phyloP scores from a whole-genome alignment of 2,888 invertebrate species.

The Emesis furor region DNA sequence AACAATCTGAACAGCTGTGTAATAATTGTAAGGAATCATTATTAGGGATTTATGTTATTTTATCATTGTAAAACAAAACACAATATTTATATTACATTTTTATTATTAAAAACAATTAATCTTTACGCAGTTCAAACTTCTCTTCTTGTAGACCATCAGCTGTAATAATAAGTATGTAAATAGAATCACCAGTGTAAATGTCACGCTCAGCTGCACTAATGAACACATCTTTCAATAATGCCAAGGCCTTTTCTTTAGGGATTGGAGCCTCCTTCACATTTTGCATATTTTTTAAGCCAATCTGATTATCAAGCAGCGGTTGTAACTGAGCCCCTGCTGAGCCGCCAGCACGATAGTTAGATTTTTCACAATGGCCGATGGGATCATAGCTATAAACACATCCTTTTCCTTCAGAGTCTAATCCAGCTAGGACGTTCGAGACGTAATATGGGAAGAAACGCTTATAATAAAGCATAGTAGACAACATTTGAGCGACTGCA shows the following conservation, averaged over 20 bases:
- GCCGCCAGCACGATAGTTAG: conserved; percentile 97
- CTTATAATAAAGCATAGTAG: conserved; percentile 98
- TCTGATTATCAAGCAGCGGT: conserved; percentile 98
- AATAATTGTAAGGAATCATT: background rate
- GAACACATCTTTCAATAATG: conserved; percentile 98
- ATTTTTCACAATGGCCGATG: conserved; percentile 98
- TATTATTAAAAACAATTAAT: conserved; percentile 92
- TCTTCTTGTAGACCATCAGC: conserved; percentile 96
- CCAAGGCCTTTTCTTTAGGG: conserved; percentile 96
- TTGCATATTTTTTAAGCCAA: conserved; percentile 97
- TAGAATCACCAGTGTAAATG: conserved; percentile 98
- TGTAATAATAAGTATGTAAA: conserved; percentile 97
- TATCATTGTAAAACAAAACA: conserved; percentile 59
- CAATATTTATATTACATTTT: conserved; percentile 71
- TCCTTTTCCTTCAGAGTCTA: conserved; percentile 98
- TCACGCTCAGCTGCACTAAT: conserved; percentile 99
- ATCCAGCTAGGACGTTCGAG: conserved; percentile 98
- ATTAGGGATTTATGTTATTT: background rate
- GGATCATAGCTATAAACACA: conserved; percentile 99
- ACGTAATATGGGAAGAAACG: conserved; percentile 99
- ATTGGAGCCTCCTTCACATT: conserved; percentile 93
- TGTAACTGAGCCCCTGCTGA: conserved; percentile 97
- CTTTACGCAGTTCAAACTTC: conserved; percentile 96
- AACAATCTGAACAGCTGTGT: too few relatives aligned
- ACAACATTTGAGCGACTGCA: conserved; percentile 98